Evolutionary conservation across 2,797 vertebrate genomes (phyloP), one percentile per base, ranked within the genome.

Genomic region (Gallinago nigripennis): DNA sequence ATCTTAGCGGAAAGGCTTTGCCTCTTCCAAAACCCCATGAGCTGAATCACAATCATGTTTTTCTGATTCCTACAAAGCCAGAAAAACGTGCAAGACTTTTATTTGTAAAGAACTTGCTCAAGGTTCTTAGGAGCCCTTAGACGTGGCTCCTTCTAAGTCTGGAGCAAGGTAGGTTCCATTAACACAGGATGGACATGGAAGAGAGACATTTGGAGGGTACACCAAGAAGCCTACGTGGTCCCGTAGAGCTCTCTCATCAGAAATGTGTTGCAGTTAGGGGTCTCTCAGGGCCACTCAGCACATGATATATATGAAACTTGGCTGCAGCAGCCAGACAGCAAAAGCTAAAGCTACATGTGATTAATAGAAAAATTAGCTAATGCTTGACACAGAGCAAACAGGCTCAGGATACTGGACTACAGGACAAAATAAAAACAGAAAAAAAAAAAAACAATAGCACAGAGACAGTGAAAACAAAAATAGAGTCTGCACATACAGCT

Each of bases 381-480:
- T 5, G 30, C 45, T 21, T 79, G 65, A 88, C 46, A 72, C 20
- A 54, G 50, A 82, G 43, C 56, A 66, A 71, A 75, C 3, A 53
- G 51, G 51, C 46, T 80, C 39, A 64, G 60, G 14, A 76, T 37
- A 60, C 56, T 63, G 27, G 20, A 86, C 75, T 64, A n/a, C 35
- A 73, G 71, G 41, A 86, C 23, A 73, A 79, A 83, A 64, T 6
- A 79, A 54, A 82, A 83, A 18, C 20, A 60, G 51, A 50, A 50
- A 58, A 58, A 80, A 64, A 48, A 1, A 43, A 37, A 37, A 37
- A 12, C 19, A 66, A 63, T 58, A 90, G 41, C 54, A 80, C 51
- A 66, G 39, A 95, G 58, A 79, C 16, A 28, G 30, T n/a, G n/a
- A 76, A 93, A 96, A 94, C 30, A 94, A 92, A 94, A 43, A 79